Base-by-base conservation (phyloP, 2,797 vertebrate genomes). In the Takifugu ocellatus region DNA sequence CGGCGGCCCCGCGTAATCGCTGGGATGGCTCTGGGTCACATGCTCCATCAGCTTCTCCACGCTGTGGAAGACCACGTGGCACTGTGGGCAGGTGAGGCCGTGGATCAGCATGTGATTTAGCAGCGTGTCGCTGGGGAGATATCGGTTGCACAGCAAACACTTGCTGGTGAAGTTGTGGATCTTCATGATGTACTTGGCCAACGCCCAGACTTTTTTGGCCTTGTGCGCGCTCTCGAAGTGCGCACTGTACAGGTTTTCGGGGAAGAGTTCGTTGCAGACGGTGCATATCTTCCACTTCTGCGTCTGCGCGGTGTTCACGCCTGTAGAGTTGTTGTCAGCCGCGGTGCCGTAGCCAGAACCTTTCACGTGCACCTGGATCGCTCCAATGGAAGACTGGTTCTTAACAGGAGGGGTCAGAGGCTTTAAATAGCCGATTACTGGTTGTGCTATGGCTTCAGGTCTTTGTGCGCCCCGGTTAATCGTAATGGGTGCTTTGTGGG, bases 231-330 rank as follows among this genome's bases (percentile, higher is more conserved):
- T 98, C 82, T 98, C 96, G 69, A 98, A 97, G 86, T 99, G 97
- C 74, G 94, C 92, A 9, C 94, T 97, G 73, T 98, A 98, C 68
- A 97, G 91, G 12, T 96, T 98, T 85, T 98, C 97, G 11, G 97
- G 95, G 70, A 98, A 98, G 61, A 99, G 93, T 91, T 99, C 95
- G 14, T 98, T 99, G 87, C 96, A 99, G 83, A 99, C 97, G 7
- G 96, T 98, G 81, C 97, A 99, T 80, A 98, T 98, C 88, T 98
- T 98, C 97, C 96, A 98, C 78, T 99, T 99, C 64, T 99, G 96
- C 1, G 95, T 98, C 80, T 96, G 95, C 0, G 94, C 92, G 3
- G 94, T 96, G 79, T 88, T 90, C 24, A 88, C 61, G 49, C 76
- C 74, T 79, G 83, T 55, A 36, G 70, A 44, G 27, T 76, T 84